Conservation (phyloP, 2,888 invertebrate genomes). For the Lordiphosa andalusiaca region DNA sequence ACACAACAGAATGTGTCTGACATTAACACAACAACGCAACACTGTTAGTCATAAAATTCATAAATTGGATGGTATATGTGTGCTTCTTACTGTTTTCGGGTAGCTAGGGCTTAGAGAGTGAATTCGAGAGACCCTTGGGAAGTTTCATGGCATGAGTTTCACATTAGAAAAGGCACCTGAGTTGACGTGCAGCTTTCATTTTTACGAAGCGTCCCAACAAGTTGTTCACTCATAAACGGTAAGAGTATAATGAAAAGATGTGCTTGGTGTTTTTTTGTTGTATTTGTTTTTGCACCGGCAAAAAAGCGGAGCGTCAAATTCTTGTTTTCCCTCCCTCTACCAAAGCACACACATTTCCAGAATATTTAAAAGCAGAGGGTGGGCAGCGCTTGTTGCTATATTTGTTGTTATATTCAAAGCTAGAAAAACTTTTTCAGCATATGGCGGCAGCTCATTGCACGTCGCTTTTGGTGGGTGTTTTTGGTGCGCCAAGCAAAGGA, state of each 20-base stretch:
- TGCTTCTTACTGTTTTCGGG: no score
- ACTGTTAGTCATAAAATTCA: no score
- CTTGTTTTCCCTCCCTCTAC: constrained; percentile 36
- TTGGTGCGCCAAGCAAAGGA: constrained; percentile 51
- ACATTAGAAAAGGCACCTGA: no score
- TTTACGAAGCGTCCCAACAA: no score
- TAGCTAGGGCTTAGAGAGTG: no score
- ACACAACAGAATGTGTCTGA: no score
- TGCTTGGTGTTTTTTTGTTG: constrained; percentile 17
- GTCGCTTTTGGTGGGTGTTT: constrained; percentile 29
- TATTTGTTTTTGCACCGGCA: constrained; percentile 39
- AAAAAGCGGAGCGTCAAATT: constrained; percentile 57
- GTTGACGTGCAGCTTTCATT: no score
- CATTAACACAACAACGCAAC: no score
- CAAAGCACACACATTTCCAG: constrained; percentile 13
- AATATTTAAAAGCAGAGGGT: constrained; percentile 15
- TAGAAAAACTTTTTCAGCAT: constrained; percentile 51
- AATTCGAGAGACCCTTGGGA: no score
- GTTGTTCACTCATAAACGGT: background rate
- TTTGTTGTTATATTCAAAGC: constrained; percentile 31
- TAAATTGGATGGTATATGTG: no score
- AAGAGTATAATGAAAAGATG: constrained; percentile 36
- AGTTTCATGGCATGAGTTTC: no score
- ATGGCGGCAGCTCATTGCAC: constrained; percentile 47
- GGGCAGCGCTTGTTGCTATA: constrained; percentile 28